Evolutionary conservation across 2,113 vertebrate genomes (phyloP).

Genomic region (Gallinago media): DNA sequence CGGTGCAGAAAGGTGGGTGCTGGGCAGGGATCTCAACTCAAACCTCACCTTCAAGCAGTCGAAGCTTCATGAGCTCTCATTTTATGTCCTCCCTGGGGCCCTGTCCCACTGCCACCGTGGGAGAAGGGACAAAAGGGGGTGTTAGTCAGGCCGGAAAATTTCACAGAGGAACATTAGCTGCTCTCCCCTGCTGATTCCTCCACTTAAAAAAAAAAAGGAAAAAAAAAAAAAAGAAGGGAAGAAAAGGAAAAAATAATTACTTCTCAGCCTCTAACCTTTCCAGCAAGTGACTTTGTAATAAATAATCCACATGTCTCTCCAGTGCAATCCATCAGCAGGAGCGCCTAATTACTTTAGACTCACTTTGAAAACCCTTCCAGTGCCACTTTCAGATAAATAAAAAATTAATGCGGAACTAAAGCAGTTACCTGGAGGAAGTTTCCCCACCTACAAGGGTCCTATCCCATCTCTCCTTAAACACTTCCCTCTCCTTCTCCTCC

Average conservation of each 20-base stretch:
- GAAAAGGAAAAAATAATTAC: constrained; percentile 80
- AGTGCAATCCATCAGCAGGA: constrained; percentile 79
- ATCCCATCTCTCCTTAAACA: background rate
- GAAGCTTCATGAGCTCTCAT: background rate
- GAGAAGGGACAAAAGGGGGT: background rate
- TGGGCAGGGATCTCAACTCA: background rate
- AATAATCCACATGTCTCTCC: constrained; percentile 82
- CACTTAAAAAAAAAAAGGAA: constrained; percentile 21
- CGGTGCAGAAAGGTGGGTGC: background rate
- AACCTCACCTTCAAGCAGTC: background rate
- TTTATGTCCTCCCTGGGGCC: accelerated
- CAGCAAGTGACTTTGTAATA: constrained; percentile 83
- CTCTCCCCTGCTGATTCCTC: constrained; percentile 46
- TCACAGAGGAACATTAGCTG: constrained; percentile 35
- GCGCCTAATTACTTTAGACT: constrained; percentile 83
- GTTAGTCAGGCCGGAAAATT: background rate
- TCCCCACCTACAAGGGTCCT: background rate
- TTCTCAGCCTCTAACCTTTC: constrained; percentile 86
- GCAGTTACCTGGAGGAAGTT: constrained; percentile 18
- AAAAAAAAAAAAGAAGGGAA: background rate
- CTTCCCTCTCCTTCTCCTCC: background rate
- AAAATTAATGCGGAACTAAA: constrained; percentile 72
- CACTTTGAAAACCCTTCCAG: constrained; percentile 79
- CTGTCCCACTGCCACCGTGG: background rate
- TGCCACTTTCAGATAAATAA: constrained; percentile 81